Conservation (phyloP, 2,113 vertebrate species). For the Sceloporus undulatus region DNA sequence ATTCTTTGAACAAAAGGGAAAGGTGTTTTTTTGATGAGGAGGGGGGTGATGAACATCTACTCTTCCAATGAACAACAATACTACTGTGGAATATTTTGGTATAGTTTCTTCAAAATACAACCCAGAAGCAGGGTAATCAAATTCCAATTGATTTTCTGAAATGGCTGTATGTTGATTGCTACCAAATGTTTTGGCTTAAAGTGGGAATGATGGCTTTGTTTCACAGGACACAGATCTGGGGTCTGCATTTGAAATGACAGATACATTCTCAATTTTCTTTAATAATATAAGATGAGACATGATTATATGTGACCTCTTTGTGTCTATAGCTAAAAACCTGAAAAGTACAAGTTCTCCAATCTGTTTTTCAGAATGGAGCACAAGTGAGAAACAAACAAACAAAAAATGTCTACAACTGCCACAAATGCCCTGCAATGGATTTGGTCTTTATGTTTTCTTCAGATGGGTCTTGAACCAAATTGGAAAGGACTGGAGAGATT, state of each 20-base stretch:
- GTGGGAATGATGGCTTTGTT: conserved; percentile 3
- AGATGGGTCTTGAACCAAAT: too few species aligned
- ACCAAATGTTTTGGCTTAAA: conserved; percentile 18
- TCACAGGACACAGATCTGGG: conserved; percentile 37
- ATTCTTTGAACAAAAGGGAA: neutral
- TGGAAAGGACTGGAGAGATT: too few species aligned
- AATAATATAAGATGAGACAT: conserved; percentile 63
- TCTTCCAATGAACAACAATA: neutral
- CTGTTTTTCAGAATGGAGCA: conserved; percentile 54
- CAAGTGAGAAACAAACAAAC: neutral
- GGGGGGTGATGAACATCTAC: neutral
- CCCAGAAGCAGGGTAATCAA: conserved; percentile 39
- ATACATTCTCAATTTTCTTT: conserved; percentile 33
- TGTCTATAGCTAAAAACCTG: conserved; percentile 7
- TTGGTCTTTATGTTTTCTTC: too few species aligned
- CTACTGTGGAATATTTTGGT: conserved; percentile 2
- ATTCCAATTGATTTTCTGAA: conserved; percentile 22
- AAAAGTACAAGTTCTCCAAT: conserved; percentile 55
- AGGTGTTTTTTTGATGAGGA: neutral
- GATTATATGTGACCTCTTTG: conserved; percentile 26
- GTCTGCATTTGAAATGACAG: conserved; percentile 59
- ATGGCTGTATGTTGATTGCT: neutral
- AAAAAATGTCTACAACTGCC: conserved; percentile 38
- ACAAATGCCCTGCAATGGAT: conserved; percentile 45
- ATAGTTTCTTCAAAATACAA: neutral